Percentiles rank a stretch among this genome's conserved stretches.
Conservation (phyloP, 1,140 invertebrate genomes). For the Aporrectodea caliginosa region DNA sequence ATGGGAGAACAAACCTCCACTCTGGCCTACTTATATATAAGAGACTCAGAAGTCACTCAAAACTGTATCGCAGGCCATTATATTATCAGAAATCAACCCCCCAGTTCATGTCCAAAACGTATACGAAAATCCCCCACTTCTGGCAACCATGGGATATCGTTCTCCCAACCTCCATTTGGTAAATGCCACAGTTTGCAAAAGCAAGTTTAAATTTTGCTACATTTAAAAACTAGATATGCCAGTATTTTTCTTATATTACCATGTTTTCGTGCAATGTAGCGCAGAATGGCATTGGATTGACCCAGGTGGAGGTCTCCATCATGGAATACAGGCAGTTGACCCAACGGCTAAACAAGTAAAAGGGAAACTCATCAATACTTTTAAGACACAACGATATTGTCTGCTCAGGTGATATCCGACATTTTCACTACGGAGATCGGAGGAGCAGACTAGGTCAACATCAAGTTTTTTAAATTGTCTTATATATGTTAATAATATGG, state of each 20-base stretch:
- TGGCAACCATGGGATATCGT: no score
- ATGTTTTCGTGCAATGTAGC: slow-evolving; percentile 46
- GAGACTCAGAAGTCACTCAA: no score
- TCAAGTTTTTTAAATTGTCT: neutral
- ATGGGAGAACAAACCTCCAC: no score
- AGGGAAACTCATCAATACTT: neutral
- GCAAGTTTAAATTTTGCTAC: neutral
- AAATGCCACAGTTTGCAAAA: no score
- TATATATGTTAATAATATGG: neutral
- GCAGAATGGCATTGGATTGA: slow-evolving; percentile 50
- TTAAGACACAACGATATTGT: no score
- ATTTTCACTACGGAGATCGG: neutral
- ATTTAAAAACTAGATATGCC: neutral
- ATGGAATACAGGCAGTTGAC: slow-evolving; percentile 44
- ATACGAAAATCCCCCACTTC: no score
- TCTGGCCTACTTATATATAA: no score
- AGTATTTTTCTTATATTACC: slow-evolving; percentile 31
- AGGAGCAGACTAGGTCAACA: neutral
- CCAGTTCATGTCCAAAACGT: neutral
- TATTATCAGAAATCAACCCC: neutral
- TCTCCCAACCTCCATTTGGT: no score
- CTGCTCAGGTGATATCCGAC: neutral
- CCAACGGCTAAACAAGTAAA: slow-evolving; percentile 40
- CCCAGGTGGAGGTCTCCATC: slow-evolving; percentile 42
- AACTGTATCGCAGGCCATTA: no score